Conservation (phyloP, 2,113 vertebrate genomes). For the Sterna hirundo region DNA sequence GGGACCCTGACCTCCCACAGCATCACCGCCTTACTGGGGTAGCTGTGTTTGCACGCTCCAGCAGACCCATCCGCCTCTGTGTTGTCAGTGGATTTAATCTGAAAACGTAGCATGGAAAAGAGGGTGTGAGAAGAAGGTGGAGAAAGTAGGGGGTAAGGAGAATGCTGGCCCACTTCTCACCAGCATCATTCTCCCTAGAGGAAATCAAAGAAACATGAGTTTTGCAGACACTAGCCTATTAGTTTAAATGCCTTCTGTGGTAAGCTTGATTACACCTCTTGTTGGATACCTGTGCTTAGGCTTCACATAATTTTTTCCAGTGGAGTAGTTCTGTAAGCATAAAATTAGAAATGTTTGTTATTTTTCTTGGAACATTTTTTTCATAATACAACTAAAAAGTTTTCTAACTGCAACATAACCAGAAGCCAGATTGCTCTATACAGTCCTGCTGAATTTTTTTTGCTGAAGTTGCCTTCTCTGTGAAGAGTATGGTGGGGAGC, state of each 20-base stretch:
- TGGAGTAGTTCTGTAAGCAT: constrained; percentile 53
- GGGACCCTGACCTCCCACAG: background rate
- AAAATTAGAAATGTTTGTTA: constrained; percentile 70
- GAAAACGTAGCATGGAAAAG: background rate
- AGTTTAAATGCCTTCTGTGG: constrained; percentile 18
- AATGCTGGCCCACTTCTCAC: background rate
- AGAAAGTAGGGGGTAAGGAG: background rate
- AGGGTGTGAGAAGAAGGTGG: background rate
- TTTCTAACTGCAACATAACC: constrained; percentile 32
- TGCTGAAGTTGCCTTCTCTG: background rate
- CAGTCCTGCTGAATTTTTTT: background rate
- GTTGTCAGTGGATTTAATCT: background rate
- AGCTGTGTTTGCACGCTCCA: background rate
- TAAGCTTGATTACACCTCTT: constrained; percentile 52
- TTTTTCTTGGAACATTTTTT: constrained; percentile 62
- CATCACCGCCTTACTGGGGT: background rate
- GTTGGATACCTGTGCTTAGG: constrained; percentile 66
- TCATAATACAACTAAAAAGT: background rate
- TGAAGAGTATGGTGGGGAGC: background rate
- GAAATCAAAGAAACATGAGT: constrained; percentile 40
- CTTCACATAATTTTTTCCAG: constrained; percentile 68
- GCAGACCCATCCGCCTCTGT: background rate
- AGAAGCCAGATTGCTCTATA: constrained; percentile 14
- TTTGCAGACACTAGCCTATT: constrained; percentile 50
- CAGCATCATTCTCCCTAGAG: constrained; percentile 35